Conservation (phyloP, 2,113 vertebrate species). For the Thermophis baileyi region DNA sequence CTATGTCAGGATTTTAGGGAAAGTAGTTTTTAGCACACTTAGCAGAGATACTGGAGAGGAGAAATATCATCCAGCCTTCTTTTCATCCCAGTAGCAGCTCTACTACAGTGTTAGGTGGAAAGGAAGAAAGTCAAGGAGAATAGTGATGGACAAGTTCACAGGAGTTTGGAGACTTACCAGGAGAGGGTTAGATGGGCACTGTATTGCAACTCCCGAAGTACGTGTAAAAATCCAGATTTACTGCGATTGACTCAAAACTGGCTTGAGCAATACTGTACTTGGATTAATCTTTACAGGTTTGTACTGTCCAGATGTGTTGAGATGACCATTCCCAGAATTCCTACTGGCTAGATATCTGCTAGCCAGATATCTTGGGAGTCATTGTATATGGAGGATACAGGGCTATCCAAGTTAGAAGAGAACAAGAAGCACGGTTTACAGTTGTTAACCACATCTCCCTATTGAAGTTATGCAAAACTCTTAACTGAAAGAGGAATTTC, state of each 20-base stretch:
- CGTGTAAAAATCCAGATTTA: neutral
- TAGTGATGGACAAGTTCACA: neutral
- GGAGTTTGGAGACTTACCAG: neutral
- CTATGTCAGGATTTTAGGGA: neutral
- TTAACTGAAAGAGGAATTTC: neutral
- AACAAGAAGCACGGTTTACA: neutral
- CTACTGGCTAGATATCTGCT: neutral
- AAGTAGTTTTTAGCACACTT: neutral
- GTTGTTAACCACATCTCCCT: neutral
- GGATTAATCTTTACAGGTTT: neutral
- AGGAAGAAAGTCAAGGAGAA: neutral
- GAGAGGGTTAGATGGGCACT: neutral
- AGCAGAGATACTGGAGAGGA: neutral
- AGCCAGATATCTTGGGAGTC: neutral
- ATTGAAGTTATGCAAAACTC: neutral
- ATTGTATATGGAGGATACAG: neutral
- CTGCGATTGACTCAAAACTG: neutral
- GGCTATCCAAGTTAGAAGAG: neutral
- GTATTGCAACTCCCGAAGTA: neutral
- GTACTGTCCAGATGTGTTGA: neutral
- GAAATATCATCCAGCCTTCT: neutral
- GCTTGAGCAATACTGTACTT: neutral
- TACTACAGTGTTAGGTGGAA: neutral
- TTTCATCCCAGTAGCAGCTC: neutral
- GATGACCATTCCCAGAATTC: neutral